A percentile compares a stretch with the other conserved stretches of the same genome.
phyloP scores from a whole-genome alignment of 2,113 vertebrate species.

The Antechinus stuartii region DNA sequence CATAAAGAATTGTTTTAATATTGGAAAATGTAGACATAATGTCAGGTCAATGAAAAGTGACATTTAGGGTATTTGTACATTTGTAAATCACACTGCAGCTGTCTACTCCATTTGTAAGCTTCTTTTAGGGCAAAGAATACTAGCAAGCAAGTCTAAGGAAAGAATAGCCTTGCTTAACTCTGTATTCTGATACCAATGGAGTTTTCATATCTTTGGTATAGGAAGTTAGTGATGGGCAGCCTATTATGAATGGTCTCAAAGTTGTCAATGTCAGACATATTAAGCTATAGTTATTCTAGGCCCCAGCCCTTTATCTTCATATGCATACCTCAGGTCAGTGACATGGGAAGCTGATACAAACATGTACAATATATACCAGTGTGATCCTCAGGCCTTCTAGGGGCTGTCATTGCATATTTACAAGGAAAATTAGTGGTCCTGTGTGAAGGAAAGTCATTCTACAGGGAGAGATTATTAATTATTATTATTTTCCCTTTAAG shows the following conservation, averaged over 20 bases:
- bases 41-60: neutral
- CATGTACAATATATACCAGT: neutral
- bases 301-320: neutral
- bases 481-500: constrained; percentile 37
- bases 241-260: neutral
- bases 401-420: neutral
- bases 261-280: neutral
- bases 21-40: neutral
- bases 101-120: neutral
- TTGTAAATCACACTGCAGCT: neutral
- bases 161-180: neutral
- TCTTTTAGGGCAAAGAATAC: neutral
- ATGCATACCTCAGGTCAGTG: neutral
- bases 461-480: constrained; percentile 39
- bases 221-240: neutral
- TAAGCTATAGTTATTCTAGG: neutral
- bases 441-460: constrained; percentile 29
- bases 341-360: neutral
- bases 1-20: neutral
- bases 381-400: neutral
- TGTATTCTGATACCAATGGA: neutral
- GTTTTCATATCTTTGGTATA: neutral
- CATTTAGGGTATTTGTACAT: neutral
- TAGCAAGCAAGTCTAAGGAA: neutral
- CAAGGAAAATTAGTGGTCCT: neutral